These are phyloP conservation scores for Drosophila santomea DNA, from an alignment of 1,140 invertebrate genomes.

Conservation along the genomic window DNA sequence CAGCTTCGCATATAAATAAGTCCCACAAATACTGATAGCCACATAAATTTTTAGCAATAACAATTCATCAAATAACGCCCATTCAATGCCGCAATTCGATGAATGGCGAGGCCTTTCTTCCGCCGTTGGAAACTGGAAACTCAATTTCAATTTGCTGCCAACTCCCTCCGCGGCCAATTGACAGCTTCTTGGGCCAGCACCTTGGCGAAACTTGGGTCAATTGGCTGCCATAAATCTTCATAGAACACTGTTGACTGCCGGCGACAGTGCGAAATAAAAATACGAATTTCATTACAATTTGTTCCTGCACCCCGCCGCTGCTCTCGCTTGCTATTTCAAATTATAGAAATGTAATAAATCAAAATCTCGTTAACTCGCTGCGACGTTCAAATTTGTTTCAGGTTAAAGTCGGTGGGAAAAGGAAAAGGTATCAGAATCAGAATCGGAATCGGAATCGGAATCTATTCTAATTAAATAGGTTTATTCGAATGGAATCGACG, in stretches of 20 bases:
- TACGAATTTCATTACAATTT: slow-evolving; percentile 68
- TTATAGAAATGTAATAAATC: slow-evolving; percentile 75
- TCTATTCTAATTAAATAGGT: slow-evolving; percentile 44
- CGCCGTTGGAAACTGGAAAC: slow-evolving; percentile 34
- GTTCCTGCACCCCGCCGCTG: background rate
- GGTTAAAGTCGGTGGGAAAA: slow-evolving; percentile 18
- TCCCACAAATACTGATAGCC: background rate
- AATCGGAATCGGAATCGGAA: slow-evolving; percentile 33
- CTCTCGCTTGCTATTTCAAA: slow-evolving; percentile 45
- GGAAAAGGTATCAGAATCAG: slow-evolving; percentile 18
- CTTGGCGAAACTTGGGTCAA: slow-evolving; percentile 59
- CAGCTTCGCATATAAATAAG: background rate
- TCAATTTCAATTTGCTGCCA: slow-evolving; percentile 66
- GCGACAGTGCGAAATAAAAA: slow-evolving; percentile 67
- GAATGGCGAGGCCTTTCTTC: slow-evolving; percentile 29
- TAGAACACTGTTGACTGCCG: slow-evolving; percentile 70
- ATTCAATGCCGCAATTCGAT: slow-evolving; percentile 4
- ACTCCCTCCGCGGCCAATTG: slow-evolving; percentile 27
- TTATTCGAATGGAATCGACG: background rate
- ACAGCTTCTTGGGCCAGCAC: slow-evolving; percentile 43
- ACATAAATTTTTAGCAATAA: slow-evolving; percentile 20
- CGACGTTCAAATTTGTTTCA: slow-evolving; percentile 64
- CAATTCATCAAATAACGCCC: slow-evolving; percentile 48
- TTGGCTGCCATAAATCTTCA: slow-evolving; percentile 77
- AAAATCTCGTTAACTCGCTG: slow-evolving; percentile 70